These are phyloP conservation scores for Gallinago stenura DNA, from an alignment of 2,797 vertebrate species.

Conservation along the genomic window DNA sequence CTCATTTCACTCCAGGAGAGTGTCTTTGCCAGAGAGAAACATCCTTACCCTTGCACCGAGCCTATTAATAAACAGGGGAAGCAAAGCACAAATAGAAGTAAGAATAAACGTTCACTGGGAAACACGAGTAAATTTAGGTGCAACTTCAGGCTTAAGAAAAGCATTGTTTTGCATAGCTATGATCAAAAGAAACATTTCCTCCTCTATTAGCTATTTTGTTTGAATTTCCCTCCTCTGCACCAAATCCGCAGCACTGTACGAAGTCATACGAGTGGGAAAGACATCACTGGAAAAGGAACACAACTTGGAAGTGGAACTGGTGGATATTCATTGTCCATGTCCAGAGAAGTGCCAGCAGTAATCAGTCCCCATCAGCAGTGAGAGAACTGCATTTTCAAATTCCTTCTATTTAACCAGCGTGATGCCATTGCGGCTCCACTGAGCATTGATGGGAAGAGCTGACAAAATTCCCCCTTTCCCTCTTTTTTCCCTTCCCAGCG, in stretches of 20 bases:
- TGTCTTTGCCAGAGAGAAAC: background rate
- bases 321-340: background rate
- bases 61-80: background rate
- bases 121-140: background rate
- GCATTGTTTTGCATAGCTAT: background rate
- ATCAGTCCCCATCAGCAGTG: background rate
- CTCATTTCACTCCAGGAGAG: background rate
- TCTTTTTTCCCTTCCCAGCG: background rate
- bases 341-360: background rate
- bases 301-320: background rate
- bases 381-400: background rate
- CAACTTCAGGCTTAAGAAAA: background rate
- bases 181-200: background rate
- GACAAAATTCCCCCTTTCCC: background rate
- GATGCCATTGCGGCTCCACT: background rate
- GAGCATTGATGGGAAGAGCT: background rate
- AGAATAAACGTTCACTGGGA: background rate
- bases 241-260: background rate
- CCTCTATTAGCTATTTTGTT: background rate
- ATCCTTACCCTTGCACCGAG: background rate
- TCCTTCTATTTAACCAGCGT: background rate
- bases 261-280: background rate
- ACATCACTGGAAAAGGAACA: background rate
- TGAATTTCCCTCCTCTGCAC: background rate
- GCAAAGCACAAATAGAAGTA: background rate